phyloP scores from a whole-genome alignment of 2,888 invertebrate genomes.

The Rhogogaster chlorosoma region DNA sequence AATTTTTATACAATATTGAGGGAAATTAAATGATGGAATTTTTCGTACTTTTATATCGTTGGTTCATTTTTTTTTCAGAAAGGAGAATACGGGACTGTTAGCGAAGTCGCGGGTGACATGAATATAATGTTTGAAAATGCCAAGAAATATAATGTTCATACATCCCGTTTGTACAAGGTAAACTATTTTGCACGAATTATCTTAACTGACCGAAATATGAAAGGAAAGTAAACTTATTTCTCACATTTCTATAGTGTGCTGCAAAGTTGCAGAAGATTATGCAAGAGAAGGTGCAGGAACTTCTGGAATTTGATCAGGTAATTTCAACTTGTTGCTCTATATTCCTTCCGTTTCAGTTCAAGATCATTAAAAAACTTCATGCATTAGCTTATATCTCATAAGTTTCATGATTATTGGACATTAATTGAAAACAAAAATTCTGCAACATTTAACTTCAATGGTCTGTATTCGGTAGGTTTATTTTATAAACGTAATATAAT shows the following conservation, averaged over 20 bases:
- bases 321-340: background rate
- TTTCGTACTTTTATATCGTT: background rate
- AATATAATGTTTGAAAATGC: slow-evolving; percentile 99
- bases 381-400: background rate
- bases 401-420: background rate
- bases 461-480: background rate
- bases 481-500: background rate
- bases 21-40: background rate
- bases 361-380: background rate
- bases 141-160: slow-evolving; percentile 91
- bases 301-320: slow-evolving; percentile 83
- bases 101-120: slow-evolving; percentile 95
- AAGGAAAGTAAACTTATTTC: background rate
- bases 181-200: slow-evolving; percentile 52
- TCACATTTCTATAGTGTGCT: slow-evolving; percentile 82
- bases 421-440: background rate
- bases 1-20: background rate
- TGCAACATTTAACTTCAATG: background rate
- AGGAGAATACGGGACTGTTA: slow-evolving; percentile 90
- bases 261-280: slow-evolving; percentile 91
- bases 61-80: slow-evolving; percentile 76
- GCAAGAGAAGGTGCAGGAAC: slow-evolving; percentile 89
- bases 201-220: background rate
- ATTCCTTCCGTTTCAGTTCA: background rate
- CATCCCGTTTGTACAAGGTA: slow-evolving; percentile 90